Evolutionary conservation across 2,797 vertebrate genomes (phyloP).

Genomic region (Buphagus erythrorhynchus): DNA sequence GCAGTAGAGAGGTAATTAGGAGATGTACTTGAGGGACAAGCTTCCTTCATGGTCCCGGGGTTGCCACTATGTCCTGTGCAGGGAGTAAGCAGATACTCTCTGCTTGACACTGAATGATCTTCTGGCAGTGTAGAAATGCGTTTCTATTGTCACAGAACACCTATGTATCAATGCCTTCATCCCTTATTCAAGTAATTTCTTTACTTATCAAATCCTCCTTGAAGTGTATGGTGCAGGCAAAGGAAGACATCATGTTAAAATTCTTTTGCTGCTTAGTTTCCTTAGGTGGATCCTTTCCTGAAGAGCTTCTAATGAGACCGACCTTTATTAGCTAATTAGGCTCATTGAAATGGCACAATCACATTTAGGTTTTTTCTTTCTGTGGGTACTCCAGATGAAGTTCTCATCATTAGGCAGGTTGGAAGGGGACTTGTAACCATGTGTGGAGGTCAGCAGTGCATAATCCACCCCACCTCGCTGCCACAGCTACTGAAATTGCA

Average conservation of each 20-base stretch:
- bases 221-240: neutral
- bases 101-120: neutral
- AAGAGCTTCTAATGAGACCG: slow-evolving; percentile 68
- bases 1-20: neutral
- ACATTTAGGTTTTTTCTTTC: slow-evolving; percentile 3
- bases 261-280: neutral
- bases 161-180: neutral
- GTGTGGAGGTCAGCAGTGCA: neutral
- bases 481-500: neutral
- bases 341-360: slow-evolving; percentile 1
- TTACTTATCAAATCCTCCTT: neutral
- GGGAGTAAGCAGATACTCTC: neutral
- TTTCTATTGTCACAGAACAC: neutral
- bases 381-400: neutral
- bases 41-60: neutral
- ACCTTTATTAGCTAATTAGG: slow-evolving; percentile 71
- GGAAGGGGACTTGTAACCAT: neutral
- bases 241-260: slow-evolving; percentile 28
- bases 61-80: neutral
- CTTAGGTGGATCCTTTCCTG: slow-evolving; percentile 45
- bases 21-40: neutral
- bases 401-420: neutral
- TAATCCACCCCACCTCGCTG: neutral
- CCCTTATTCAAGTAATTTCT: neutral
- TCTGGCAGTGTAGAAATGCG: neutral